Conservation (phyloP, 2,113 vertebrate genomes). For the Eptesicus fuscus region DNA sequence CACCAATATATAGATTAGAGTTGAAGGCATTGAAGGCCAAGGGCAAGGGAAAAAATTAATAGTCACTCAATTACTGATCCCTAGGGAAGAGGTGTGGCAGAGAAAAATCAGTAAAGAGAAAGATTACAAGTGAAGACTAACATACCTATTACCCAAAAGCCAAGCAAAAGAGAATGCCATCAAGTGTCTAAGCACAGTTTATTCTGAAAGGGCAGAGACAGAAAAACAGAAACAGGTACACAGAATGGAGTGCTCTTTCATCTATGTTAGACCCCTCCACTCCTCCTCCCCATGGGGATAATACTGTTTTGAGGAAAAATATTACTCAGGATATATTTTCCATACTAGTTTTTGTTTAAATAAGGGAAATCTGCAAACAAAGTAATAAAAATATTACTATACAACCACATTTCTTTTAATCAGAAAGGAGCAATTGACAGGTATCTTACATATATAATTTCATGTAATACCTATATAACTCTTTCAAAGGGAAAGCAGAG, state of each 20-base stretch:
- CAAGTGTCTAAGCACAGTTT: slow-evolving; percentile 23
- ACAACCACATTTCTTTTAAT: slow-evolving; percentile 12
- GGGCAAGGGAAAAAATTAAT: background rate
- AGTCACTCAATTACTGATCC: background rate
- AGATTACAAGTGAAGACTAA: background rate
- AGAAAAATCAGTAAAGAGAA: background rate
- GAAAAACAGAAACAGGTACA: background rate
- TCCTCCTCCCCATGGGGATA: background rate
- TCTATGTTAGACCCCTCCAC: background rate
- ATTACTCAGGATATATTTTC: slow-evolving; percentile 19
- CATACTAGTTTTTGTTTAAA: slow-evolving; percentile 2
- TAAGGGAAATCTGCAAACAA: background rate
- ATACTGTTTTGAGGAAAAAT: background rate
- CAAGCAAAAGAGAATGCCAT: background rate
- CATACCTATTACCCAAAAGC: background rate
- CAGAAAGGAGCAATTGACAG: slow-evolving; percentile 7
- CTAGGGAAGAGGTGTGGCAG: background rate
- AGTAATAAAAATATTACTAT: background rate
- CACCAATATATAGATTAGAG: background rate
- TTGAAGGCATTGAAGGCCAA: background rate
- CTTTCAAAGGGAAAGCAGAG: background rate
- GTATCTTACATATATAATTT: slow-evolving; percentile 11
- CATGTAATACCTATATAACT: background rate
- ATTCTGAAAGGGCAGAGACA: background rate
- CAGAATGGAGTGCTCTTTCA: background rate